These are phyloP conservation scores for Ammodytes marinus DNA, from an alignment of 2,113 vertebrate species.

Conservation along the genomic window DNA sequence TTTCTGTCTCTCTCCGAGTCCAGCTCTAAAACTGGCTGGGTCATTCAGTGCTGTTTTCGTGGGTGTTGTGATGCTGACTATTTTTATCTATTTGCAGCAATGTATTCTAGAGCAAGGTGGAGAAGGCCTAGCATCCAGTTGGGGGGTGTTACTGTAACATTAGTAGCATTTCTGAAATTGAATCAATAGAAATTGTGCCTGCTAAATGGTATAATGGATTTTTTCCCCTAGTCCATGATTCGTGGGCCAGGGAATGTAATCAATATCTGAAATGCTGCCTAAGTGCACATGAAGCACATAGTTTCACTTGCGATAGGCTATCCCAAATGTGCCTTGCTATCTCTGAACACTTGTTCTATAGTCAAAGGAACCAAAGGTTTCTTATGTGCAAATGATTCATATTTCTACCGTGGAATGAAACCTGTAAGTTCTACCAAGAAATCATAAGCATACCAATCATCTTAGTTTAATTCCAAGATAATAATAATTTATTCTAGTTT, in stretches of 20 bases:
- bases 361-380: slow-evolving; percentile 5
- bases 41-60: slow-evolving; percentile 43
- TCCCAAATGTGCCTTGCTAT: slow-evolving; percentile 49
- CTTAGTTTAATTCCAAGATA: not conserved
- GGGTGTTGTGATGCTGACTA: slow-evolving; percentile 65
- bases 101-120: slow-evolving; percentile 65
- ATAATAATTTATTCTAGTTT: no score
- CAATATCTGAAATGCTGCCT: slow-evolving; percentile 83
- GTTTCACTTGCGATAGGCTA: slow-evolving; percentile 66
- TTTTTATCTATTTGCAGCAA: slow-evolving; percentile 54
- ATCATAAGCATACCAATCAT: not conserved
- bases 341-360: slow-evolving; percentile 45
- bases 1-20: slow-evolving; percentile 13
- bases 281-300: slow-evolving; percentile 80
- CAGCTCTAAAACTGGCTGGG: slow-evolving; percentile 43
- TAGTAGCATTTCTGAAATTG: slow-evolving; percentile 77
- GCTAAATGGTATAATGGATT: slow-evolving; percentile 86
- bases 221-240: slow-evolving; percentile 75
- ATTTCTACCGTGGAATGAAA: not conserved
- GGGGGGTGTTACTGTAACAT: slow-evolving; percentile 74
- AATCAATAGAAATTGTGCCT: slow-evolving; percentile 81
- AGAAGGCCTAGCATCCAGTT: slow-evolving; percentile 65
- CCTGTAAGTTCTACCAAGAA: not conserved
- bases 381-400: slow-evolving; percentile 23
- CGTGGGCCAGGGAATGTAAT: slow-evolving; percentile 76